A percentile compares a stretch with the other conserved stretches of the same genome.
Evolutionary conservation across 2,797 vertebrate genomes (phyloP).

Genomic region (Enteromius unitaeniatus): DNA sequence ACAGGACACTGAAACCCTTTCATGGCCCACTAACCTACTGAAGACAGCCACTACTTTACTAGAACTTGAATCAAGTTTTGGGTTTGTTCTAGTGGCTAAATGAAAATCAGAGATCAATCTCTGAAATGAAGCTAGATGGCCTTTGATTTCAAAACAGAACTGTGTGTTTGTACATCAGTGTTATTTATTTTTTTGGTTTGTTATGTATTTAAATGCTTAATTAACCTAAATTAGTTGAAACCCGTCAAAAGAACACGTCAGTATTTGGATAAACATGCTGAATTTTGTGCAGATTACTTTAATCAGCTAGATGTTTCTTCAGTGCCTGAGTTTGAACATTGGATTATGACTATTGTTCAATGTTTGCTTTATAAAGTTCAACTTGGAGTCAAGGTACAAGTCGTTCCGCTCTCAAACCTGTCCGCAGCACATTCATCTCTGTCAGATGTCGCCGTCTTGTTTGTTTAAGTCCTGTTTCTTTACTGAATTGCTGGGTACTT

Average conservation of each 20-base stretch:
- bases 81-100: too few relatives aligned
- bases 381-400: conserved; percentile 25
- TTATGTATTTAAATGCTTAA: neutral
- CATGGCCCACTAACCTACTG: conserved; percentile 20
- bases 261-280: neutral
- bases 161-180: neutral
- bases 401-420: neutral
- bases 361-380: conserved; percentile 57
- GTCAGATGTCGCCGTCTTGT: conserved; percentile 27
- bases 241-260: neutral
- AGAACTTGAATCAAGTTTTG: neutral
- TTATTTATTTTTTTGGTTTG: neutral
- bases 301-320: neutral
- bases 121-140: too few relatives aligned
- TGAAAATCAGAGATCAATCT: too few relatives aligned
- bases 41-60: neutral
- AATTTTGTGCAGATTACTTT: neutral
- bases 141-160: neutral
- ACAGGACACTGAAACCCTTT: conserved; percentile 46
- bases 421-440: neutral
- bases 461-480: conserved; percentile 25
- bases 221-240: neutral
- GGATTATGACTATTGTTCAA: conserved; percentile 38
- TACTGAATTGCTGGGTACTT: neutral
- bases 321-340: neutral